Evolutionary conservation across 2,888 invertebrate species (phyloP), one percentile per base, ranked within the genome.

Genomic region (Eupithecia subfuscata): DNA sequence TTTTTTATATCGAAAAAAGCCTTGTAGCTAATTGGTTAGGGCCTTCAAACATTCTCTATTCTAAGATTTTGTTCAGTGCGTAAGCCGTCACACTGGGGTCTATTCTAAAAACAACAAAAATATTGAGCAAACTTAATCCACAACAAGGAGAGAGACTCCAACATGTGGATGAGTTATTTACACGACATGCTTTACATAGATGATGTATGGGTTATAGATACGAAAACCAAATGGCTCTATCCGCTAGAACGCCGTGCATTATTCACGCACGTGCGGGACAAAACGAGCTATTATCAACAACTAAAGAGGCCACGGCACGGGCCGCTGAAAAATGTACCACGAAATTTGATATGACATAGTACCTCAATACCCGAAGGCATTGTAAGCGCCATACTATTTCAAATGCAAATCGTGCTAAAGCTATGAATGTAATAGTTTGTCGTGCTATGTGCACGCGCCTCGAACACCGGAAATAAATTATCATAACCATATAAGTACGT

Each of bases 391-490:
- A 87, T 84, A 87, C 93, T 94, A 92, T 92, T 94, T 95, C 94
- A 94, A 93, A 95, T 95, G 94, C 95, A 95, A 95, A 95, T 95
- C 94, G 95, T 94, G 93, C 92, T 88, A 90, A 90, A 91, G 91
- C 92, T 88, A 92, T 94, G 93, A 95, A 93, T 93, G 94, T 94
- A 93, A 93, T 92, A 92, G 93, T 92, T 90, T 90, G 93, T 94
- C 93, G 94, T 91, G 93, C 85, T 88, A 83, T 88, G 95, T 94
- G 94, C 94, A 94, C 95, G 94, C 93, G 94, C 89, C 91, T 90
- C 85, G 81, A 85, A 89, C 90, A 92, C 94, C 95, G 95, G 95
- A 94, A 93, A 95, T 91, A 94, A 94, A 95, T 95, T 95, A 94
- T 94, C 95, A 94, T 95, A 93, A 86, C 95, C 95, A 93, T 95